Percentiles rank a stretch among this genome's conserved stretches.
Conservation (phyloP, 2,888 invertebrate species). For the Drosophila macrospina region DNA sequence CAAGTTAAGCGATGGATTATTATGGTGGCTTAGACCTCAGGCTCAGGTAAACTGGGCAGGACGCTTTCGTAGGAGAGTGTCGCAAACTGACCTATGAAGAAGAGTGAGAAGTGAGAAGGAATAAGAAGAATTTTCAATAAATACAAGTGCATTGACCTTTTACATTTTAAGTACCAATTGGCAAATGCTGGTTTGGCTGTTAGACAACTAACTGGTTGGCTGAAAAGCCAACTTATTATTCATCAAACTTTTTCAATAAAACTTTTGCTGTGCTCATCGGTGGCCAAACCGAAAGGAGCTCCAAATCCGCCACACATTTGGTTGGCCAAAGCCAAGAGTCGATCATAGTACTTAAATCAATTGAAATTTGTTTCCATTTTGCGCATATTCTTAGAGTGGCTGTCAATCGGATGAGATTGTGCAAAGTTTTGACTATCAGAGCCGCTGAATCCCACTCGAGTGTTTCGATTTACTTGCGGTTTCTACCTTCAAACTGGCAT, state of each 20-base stretch:
- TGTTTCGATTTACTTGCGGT: constrained; percentile 40
- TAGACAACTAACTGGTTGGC: not conserved
- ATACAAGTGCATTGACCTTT: constrained; percentile 32
- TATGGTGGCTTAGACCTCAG: too few species aligned
- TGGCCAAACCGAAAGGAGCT: constrained; percentile 45
- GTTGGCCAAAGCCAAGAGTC: constrained; percentile 20
- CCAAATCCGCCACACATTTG: constrained; percentile 56
- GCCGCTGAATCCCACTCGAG: constrained; percentile 29
- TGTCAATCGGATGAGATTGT: constrained; percentile 2
- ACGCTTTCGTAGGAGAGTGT: too few species aligned
- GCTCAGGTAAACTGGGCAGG: too few species aligned
- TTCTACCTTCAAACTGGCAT: constrained; percentile 40
- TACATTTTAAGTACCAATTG: constrained; percentile 13
- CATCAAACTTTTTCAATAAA: constrained; percentile 80
- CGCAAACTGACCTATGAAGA: too few species aligned
- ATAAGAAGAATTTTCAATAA: not conserved
- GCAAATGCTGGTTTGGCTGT: not conserved
- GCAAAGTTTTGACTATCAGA: constrained; percentile 48
- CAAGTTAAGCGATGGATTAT: too few species aligned
- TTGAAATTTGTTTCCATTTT: constrained; percentile 38
- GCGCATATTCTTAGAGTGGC: constrained; percentile 9
- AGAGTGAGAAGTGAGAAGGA: not conserved
- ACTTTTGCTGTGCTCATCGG: constrained; percentile 60
- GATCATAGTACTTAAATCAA: constrained; percentile 32
- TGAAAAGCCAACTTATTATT: constrained; percentile 64